These are phyloP conservation scores for Nasonia oneida DNA, from an alignment of 2,888 invertebrate species.

Conservation along the genomic window DNA sequence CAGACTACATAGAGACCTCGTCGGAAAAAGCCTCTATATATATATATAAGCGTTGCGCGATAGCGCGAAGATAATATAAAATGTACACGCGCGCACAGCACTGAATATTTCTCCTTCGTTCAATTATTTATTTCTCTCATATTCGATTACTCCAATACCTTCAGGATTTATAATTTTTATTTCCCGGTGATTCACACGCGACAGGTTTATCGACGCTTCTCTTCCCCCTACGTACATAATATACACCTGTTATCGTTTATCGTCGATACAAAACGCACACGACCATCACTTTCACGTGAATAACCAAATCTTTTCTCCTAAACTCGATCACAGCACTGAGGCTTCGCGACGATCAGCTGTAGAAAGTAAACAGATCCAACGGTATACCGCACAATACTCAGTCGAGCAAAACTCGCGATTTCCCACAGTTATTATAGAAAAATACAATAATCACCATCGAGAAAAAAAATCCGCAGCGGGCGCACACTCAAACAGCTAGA, in stretches of 20 bases:
- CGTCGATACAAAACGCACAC: no score
- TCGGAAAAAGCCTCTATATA: neutral
- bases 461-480: neutral
- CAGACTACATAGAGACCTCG: neutral
- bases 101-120: neutral
- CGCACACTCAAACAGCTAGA: neutral
- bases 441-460: constrained; percentile 6
- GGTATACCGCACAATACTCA: neutral
- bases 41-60: neutral
- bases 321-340: neutral
- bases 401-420: neutral
- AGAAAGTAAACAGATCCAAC: constrained; percentile 9
- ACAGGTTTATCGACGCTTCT: no score
- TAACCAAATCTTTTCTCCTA: no score
- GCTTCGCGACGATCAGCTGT: neutral
- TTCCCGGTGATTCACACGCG: neutral
- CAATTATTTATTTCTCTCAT: neutral
- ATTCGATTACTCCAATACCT: no score
- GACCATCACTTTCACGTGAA: no score
- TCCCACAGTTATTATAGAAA: neutral
- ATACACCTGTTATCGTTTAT: no score
- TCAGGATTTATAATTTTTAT: neutral
- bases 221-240: no score
- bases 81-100: neutral
- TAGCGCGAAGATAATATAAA: neutral